A percentile compares a stretch with the other conserved stretches of the same genome.
Evolutionary conservation across 2,797 vertebrate genomes (phyloP).

Genomic region (Antennarius maculatus): DNA sequence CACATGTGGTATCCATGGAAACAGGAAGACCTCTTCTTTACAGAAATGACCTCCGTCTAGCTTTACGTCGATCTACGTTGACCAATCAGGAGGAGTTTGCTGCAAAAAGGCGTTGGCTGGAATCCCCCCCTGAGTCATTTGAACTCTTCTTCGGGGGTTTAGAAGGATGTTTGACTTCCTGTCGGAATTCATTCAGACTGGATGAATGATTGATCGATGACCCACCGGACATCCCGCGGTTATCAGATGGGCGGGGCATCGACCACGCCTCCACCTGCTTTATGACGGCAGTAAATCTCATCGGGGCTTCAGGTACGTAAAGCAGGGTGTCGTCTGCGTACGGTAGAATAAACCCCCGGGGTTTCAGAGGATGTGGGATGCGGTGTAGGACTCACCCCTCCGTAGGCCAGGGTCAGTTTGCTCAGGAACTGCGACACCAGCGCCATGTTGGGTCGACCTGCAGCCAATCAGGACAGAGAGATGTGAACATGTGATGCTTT

Average conservation of each 20-base stretch:
- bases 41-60: too few species aligned
- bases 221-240: not conserved
- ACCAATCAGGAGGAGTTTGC: too few species aligned
- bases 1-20: too few species aligned
- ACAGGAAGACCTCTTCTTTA: too few species aligned
- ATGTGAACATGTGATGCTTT: too few species aligned
- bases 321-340: not conserved
- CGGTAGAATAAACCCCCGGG: not conserved
- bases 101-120: too few species aligned
- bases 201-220: not conserved
- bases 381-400: slow-evolving; percentile 81
- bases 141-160: too few species aligned
- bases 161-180: too few species aligned
- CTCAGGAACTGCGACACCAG: slow-evolving; percentile 91
- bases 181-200: not conserved
- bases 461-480: not conserved
- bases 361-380: not conserved
- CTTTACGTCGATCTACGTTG: too few species aligned
- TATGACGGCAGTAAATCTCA: slow-evolving; percentile 12
- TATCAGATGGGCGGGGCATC: slow-evolving; percentile 13
- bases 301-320: not conserved
- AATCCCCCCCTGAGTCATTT: too few species aligned
- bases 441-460: slow-evolving; percentile 79
- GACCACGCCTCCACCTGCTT: slow-evolving; percentile 16
- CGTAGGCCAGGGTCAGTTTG: slow-evolving; percentile 87